Base-by-base conservation (phyloP, 2,888 invertebrate genomes). In the Andrena bicolor region DNA sequence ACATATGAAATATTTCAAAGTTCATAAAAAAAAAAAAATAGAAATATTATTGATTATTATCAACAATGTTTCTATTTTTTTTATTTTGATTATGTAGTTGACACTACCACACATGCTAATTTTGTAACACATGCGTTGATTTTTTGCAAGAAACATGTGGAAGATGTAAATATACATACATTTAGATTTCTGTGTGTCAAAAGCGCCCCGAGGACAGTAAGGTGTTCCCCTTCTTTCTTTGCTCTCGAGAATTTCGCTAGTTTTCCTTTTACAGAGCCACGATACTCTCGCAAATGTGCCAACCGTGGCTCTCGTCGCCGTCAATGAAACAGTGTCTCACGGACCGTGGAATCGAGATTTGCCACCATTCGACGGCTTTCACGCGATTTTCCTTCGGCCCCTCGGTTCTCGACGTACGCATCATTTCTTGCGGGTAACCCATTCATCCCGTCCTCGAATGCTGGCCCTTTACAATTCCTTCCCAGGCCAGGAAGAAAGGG, bases 401-500 rank as follows among this genome's bases (percentile, higher is more conserved):
- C 53, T 58, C 26, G 30, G 35, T 41, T 13, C 58, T 32, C 26
- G 5, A 58, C 60, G 80, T 20, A 23, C 61, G 82, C 74, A 80
- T 80, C 72, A 51, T 72, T 76, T 48, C 64, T 86, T 69, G 70
- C 60, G 65, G 71, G 16, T 63, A 73, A 61, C 23, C 83, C 66
- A 87, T 87, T 83, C 73, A 85, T 51, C 16, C 60, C 48, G 53
- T 49, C 23, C 76, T 48, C 69, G 53, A 76, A 68, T 73, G 65
- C 60, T 51, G 35, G 20, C 28, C 16, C 70, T 32, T 77, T 49
- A 56, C 65, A 74, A 76, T 77, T 61, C n/a, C 58, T 69, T 63
- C 60, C 23, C 58, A 53, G 64, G 58, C 2, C 60, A 13, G 49
- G 63, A 80, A 70, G 76, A 87, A 87, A 85, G 81, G 84, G 83